A percentile compares a stretch with the other conserved stretches of the same genome.
Evolutionary conservation across 2,888 invertebrate species (phyloP).

Genomic region (Microdon myrmicae): DNA sequence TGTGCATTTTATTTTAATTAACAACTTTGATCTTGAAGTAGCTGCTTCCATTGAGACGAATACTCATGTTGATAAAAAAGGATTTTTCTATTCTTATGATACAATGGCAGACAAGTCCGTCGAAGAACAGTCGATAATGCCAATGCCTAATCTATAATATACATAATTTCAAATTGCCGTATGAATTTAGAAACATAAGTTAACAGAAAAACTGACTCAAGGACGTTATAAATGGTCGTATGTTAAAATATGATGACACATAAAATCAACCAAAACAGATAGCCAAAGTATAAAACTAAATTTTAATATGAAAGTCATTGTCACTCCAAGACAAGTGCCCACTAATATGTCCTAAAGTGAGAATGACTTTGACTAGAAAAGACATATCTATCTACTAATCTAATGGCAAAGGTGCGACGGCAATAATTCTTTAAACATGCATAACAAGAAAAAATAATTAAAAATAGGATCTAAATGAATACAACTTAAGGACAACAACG

Average conservation of each 20-base stretch:
- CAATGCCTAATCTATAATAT: constrained; percentile 33
- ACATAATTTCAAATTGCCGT: constrained; percentile 34
- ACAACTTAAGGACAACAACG: constrained; percentile 16
- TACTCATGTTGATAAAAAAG: constrained; percentile 26
- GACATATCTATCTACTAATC: constrained; percentile 10
- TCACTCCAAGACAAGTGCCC: constrained; percentile 38
- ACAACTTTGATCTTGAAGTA: constrained; percentile 16
- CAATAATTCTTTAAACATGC: constrained; percentile 18
- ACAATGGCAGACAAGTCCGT: constrained; percentile 30
- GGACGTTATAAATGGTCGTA: no score
- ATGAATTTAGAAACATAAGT: constrained; percentile 40
- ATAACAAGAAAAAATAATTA: constrained; percentile 7
- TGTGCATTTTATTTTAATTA: constrained; percentile 4
- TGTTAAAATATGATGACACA: constrained; percentile 3
- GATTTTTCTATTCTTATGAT: constrained; percentile 9
- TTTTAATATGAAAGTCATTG: constrained; percentile 15
- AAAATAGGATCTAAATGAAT: background rate
- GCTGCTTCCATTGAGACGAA: constrained; percentile 11
- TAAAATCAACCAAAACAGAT: constrained; percentile 1
- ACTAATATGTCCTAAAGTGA: constrained; percentile 34
- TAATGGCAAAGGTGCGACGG: constrained; percentile 12
- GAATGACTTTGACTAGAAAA: constrained; percentile 42
- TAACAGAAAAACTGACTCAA: no score
- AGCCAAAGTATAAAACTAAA: constrained; percentile 7
- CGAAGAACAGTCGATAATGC: constrained; percentile 26